Percentiles rank a stretch among this genome's conserved stretches.
These are phyloP conservation scores for Omphaloscelis lunosa DNA, from an alignment of 2,888 invertebrate genomes.

Conservation along the genomic window DNA sequence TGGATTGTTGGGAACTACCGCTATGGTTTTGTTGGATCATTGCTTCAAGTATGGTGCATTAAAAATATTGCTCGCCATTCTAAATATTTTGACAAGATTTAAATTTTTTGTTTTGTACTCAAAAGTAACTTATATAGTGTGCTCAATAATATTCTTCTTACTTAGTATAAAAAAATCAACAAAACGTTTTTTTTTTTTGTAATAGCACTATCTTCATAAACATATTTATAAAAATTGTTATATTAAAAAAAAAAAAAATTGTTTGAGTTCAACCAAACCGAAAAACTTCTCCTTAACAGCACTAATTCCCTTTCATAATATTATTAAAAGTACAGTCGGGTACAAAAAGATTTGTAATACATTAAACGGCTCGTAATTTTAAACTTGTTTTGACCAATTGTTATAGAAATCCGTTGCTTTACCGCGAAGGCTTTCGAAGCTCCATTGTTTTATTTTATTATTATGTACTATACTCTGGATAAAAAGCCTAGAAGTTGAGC, in stretches of 20 bases:
- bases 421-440: conserved; percentile 71
- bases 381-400: conserved; percentile 75
- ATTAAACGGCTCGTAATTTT: conserved; percentile 68
- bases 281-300: conserved; percentile 37
- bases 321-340: conserved; percentile 48
- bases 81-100: background rate
- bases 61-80: background rate
- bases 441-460: conserved; percentile 75
- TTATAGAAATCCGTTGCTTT: conserved; percentile 71
- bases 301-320: conserved; percentile 44
- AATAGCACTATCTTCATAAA: background rate
- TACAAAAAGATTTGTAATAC: conserved; percentile 51
- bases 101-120: background rate
- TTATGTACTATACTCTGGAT: conserved; percentile 29
- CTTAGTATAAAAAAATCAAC: background rate
- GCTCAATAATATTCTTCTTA: background rate
- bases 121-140: background rate
- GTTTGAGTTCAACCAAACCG: background rate
- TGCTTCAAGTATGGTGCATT: background rate
- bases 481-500: conserved; percentile 36
- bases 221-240: too few species aligned
- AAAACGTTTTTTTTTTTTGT: too few species aligned
- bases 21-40: too few species aligned
- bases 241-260: background rate
- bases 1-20: background rate